These are phyloP conservation scores for Sycophila texana DNA, from an alignment of 2,888 invertebrate genomes.

Conservation along the genomic window DNA sequence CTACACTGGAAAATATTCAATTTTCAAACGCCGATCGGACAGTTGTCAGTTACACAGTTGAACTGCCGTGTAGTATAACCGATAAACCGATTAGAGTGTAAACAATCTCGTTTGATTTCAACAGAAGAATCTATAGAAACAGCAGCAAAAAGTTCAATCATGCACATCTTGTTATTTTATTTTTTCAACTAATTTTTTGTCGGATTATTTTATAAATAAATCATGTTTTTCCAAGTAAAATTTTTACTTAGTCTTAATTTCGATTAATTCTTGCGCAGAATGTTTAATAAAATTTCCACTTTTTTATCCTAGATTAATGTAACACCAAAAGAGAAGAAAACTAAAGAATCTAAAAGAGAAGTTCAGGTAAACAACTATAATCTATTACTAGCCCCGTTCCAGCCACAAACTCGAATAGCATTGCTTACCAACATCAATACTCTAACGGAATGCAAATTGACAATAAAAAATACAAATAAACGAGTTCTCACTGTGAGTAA, in stretches of 20 bases:
- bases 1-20: too few species aligned
- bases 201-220: not conserved
- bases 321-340: slow-evolving; percentile 60
- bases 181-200: too few species aligned
- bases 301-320: slow-evolving; percentile 56
- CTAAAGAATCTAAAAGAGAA: slow-evolving; percentile 10
- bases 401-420: slow-evolving; percentile 65
- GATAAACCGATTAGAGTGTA: slow-evolving; percentile 3
- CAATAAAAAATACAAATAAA: slow-evolving; percentile 63
- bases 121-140: not conserved
- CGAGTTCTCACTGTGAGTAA: slow-evolving; percentile 61
- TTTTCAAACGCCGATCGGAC: not conserved
- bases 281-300: too few species aligned
- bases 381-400: slow-evolving; percentile 69
- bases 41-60: not conserved
- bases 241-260: slow-evolving; percentile 23
- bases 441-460: slow-evolving; percentile 59
- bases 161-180: too few species aligned
- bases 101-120: not conserved
- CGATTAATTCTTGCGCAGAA: too few species aligned
- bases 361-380: slow-evolving; percentile 46
- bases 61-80: not conserved
- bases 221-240: slow-evolving; percentile 63
- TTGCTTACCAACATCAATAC: slow-evolving; percentile 64
- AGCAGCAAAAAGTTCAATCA: not conserved